Evolutionary conservation across 2,888 invertebrate genomes (phyloP).

Genomic region (Nephrotoma guestfalica): DNA sequence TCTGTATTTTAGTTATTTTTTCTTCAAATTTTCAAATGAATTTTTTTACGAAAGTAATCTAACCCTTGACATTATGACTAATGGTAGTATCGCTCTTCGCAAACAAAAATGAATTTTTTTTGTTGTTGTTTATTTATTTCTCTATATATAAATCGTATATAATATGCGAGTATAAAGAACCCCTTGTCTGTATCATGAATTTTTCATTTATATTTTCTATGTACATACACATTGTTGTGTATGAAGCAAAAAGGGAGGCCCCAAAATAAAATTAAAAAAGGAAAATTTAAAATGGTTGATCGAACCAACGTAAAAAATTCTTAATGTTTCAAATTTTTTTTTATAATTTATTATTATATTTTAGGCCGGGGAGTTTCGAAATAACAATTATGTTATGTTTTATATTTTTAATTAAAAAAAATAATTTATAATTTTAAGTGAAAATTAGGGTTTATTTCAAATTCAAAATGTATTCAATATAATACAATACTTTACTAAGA

Average conservation of each 20-base stretch:
- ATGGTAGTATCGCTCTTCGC: not conserved
- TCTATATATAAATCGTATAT: not conserved
- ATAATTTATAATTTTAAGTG: not conserved
- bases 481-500: not conserved
- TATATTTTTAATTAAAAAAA: not conserved
- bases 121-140: not conserved
- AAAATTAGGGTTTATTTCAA: not conserved
- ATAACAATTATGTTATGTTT: not conserved
- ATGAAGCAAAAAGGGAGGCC: not conserved
- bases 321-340: not conserved
- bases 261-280: not conserved
- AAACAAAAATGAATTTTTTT: not conserved
- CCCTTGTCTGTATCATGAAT: not conserved
- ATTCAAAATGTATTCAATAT: not conserved
- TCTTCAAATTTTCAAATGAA: not conserved
- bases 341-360: not conserved
- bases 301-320: not conserved
- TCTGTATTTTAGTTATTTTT: not conserved
- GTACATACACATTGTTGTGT: not conserved
- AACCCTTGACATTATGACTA: not conserved
- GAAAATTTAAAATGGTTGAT: not conserved
- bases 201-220: not conserved
- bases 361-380: not conserved
- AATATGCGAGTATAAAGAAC: not conserved
- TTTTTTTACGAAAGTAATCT: not conserved